Evolutionary conservation across 2,113 vertebrate species (phyloP), one percentile per base, ranked within the genome.

Genomic region (Planiliza haematocheilus): DNA sequence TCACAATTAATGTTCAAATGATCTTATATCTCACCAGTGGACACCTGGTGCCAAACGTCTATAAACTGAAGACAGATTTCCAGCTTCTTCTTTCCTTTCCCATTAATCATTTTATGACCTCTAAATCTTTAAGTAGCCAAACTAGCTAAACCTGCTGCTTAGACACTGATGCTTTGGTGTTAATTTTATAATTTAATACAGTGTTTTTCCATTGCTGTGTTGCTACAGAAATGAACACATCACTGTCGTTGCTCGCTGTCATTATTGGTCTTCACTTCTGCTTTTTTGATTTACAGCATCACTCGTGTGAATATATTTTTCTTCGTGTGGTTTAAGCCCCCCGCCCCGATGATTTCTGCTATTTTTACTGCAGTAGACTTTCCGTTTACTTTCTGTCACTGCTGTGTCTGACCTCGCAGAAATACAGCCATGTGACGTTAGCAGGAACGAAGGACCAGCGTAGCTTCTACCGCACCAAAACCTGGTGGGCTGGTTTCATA

Each of bases 401-500:
- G 8, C 1, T 37, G 4, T 60, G 10, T 59, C 21, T 42, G 12
- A 12, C 59, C 20, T 48, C 79, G 1, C 85, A 99, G 98, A 99
- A 99, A 85, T 96, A 95, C 81, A 95, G 96, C 81, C 97, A 99
- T 77, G 92, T 99, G 90, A 91, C 90, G 0, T 90, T 97, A 24
- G 95, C 94, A 1, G 95, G 95, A 50, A 89, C 93, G 52, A 98
- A 98, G 77, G 97, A 98, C 70, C 90, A 89, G 1, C 93, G 95
- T 21, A 85, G 93, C 17, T 99, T 97, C 88, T 98, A 97, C 91
- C 91, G 76, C 74, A 97, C 97, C 39, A 99, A 97, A 87, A 97
- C 95, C 0, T 99, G 97, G 97, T 99, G 98, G 97, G 93, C 87
- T 42, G 97, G 98, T 5, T 92, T 99, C 43, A 9, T 96, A 0